Percentiles rank a stretch among this genome's conserved stretches.
phyloP scores from a whole-genome alignment of 2,797 vertebrate species.

The Dromococcyx pavoninus region DNA sequence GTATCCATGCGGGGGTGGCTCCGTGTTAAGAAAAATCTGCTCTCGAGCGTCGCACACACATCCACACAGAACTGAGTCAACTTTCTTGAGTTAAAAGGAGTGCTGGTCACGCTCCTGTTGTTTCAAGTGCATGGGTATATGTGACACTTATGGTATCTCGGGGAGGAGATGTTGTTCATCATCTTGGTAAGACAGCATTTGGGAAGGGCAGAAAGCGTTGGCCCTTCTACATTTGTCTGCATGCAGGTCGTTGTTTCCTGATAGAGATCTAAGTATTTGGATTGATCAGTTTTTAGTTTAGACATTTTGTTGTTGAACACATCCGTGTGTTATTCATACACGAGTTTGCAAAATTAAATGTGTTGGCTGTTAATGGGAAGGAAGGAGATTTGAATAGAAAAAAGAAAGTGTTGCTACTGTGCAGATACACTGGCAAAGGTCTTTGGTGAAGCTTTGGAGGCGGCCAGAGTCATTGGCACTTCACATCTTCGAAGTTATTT shows the following conservation, averaged over 20 bases:
- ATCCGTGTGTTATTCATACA: accelerated
- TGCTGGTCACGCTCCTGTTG: not conserved
- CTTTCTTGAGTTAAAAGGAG: not conserved
- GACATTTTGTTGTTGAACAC: accelerated
- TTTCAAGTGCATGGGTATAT: not conserved
- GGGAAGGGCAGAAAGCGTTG: not conserved
- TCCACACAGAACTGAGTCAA: constrained; percentile 8
- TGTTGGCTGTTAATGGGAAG: not conserved
- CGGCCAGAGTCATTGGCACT: not conserved
- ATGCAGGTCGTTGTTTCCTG: not conserved
- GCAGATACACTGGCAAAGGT: accelerated
- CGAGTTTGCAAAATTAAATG: not conserved
- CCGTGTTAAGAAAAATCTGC: constrained; percentile 17
- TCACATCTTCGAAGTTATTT: not conserved
- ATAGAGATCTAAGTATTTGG: not conserved
- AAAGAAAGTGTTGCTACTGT: accelerated
- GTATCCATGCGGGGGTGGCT: not conserved
- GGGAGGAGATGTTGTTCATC: not conserved
- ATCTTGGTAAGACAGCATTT: not conserved
- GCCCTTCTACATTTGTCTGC: not conserved
- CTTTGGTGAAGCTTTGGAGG: accelerated
- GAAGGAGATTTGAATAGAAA: accelerated
- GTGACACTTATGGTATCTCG: not conserved
- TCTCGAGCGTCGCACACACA: not conserved
- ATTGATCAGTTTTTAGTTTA: not conserved